Percentiles rank a stretch among this genome's conserved stretches.
Evolutionary conservation across 2,797 vertebrate species (phyloP).

Genomic region (Pangasius djambal): DNA sequence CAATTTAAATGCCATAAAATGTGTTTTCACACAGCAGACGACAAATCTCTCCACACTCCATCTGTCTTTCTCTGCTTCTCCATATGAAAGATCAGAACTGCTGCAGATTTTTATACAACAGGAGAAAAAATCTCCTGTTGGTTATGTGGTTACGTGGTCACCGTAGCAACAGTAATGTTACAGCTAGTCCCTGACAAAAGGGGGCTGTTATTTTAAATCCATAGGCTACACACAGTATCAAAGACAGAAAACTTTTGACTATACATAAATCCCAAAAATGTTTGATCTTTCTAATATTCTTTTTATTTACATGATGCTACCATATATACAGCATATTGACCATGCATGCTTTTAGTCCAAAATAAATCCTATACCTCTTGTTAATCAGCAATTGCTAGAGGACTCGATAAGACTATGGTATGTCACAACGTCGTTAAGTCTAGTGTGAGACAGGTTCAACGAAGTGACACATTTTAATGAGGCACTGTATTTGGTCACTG

Average conservation of each 20-base stretch:
- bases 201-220: background rate
- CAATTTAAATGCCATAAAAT: constrained; percentile 34
- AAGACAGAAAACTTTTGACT: background rate
- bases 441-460: background rate
- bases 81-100: constrained; percentile 13
- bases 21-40: constrained; percentile 28
- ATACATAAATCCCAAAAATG: background rate
- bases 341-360: background rate
- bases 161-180: constrained; percentile 6
- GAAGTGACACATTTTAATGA: constrained; percentile 4
- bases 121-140: background rate
- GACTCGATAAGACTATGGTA: background rate
- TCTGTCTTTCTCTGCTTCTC: constrained; percentile 20
- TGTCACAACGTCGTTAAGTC: background rate
- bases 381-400: background rate
- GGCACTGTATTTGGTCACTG: background rate
- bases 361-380: background rate
- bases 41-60: constrained; percentile 18
- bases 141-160: background rate
- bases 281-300: background rate
- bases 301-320: background rate
- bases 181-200: constrained; percentile 7
- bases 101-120: constrained; percentile 18
- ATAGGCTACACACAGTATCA: background rate
- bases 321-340: background rate